phyloP scores from a whole-genome alignment of 1,140 invertebrate genomes.

The Pentalonia nigronervosa region DNA sequence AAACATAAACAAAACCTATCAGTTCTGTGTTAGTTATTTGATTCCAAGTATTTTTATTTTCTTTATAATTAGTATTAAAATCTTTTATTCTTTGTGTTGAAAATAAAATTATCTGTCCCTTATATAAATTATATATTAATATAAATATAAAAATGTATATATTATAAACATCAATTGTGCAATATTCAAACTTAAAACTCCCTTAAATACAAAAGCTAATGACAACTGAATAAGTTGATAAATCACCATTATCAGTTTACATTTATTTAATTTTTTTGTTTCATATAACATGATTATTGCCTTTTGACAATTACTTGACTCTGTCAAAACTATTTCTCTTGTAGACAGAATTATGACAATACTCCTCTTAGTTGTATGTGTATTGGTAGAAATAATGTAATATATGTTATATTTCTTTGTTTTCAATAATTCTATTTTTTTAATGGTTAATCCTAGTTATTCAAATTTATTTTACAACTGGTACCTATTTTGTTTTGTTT shows the following conservation, averaged over 20 bases:
- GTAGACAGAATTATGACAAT: conserved; percentile 54
- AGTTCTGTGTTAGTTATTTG: conserved; percentile 47
- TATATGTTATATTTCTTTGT: conserved; percentile 55
- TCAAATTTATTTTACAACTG: neutral
- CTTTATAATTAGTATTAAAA: conserved; percentile 37
- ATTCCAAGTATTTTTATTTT: conserved; percentile 54
- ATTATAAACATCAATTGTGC: conserved; percentile 3
- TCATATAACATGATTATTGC: conserved; percentile 1
- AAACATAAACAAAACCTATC: conserved; percentile 33
- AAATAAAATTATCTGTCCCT: neutral
- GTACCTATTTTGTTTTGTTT: neutral
- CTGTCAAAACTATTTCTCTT: neutral
- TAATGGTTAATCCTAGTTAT: neutral
- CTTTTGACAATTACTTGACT: conserved; percentile 20
- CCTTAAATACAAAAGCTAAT: conserved; percentile 21
- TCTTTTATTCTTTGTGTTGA: conserved; percentile 29
- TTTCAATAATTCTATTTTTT: conserved; percentile 44
- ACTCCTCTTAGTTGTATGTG: conserved; percentile 36
- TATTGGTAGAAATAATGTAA: conserved; percentile 55
- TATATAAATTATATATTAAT: neutral
- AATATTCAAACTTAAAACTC: conserved; percentile 19
- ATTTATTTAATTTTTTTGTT: conserved; percentile 29
- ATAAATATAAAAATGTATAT: conserved; percentile 7
- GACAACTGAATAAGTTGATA: conserved; percentile 31
- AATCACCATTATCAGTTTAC: neutral